Base-by-base conservation (phyloP, 2,797 vertebrate genomes). In the Sebastes wilsoni region DNA sequence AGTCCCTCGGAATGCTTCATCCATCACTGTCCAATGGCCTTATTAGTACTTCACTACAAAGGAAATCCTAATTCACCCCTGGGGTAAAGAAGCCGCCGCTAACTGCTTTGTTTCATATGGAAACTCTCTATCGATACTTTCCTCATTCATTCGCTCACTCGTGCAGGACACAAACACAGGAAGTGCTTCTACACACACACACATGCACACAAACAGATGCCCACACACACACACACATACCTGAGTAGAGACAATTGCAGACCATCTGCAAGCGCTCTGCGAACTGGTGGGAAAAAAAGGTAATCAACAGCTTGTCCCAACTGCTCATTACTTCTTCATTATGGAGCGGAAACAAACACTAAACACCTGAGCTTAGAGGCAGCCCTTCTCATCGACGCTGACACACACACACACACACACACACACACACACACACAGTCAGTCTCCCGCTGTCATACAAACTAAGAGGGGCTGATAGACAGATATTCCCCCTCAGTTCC, bases 21-120 rank as follows among this genome's bases (percentile, higher is more conserved):
- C 93, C 90, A 94, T 96, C 95, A 94, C 79, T 92, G 94, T 95
- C 93, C 81, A 18, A 18, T 56, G 81, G 80, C 72, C 92, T 94
- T 94, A 93, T 95, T 94, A 95, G 92, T 82, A 78, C 84, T 87
- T 84, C 79, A 80, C 88, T 90, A 88, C 81, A 92, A 82, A 85
- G 87, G 84, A 90, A 88, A 89, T 87, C 77, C 82, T 92, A 77
- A 92, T 90, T 87, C 86, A 86, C 42, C 85, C 77, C 82, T 20
- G 69, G 78, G 83, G 70, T 86, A 78, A 85, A 75, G 64, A 84
- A 22, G 66, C 75, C 56, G 76, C 79, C 4, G 46, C 81, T 83
- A 83, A 77, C 80, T 73, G 64, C 80, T 80, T 85, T 75, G 71
- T 83, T 82, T 81, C 66, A 80, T 82, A 79, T 58, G 38, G 65